Evolutionary conservation across 2,113 vertebrate species (phyloP).

Genomic region (Saccopteryx bilineata): DNA sequence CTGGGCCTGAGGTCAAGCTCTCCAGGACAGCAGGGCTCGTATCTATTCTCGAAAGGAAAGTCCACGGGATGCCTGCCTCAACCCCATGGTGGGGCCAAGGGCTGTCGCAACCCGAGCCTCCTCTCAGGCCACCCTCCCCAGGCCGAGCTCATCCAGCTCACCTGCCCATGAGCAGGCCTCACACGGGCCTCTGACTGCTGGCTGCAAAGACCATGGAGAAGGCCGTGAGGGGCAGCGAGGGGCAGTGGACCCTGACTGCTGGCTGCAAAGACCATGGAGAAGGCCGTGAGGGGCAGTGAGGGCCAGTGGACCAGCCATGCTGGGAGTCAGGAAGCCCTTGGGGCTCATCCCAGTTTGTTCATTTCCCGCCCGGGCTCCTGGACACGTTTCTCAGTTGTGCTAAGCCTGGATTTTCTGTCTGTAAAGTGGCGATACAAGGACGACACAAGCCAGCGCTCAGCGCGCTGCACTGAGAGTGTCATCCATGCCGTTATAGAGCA

Average conservation of each 20-base stretch:
- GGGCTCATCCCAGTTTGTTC: neutral
- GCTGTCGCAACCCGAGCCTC: neutral
- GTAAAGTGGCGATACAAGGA: neutral
- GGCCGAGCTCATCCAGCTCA: neutral
- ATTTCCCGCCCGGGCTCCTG: neutral
- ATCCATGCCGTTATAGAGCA: neutral
- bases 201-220: neutral
- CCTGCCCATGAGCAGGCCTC: neutral
- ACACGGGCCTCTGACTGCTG: neutral
- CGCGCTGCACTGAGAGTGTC: accelerated
- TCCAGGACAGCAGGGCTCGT: neutral
- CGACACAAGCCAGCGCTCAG: neutral
- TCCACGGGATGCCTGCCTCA: neutral
- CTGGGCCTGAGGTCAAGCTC: neutral
- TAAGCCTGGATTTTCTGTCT: neutral
- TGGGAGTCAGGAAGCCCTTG: neutral
- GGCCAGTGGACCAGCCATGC: accelerated
- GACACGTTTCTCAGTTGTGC: neutral
- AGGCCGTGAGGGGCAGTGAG: accelerated
- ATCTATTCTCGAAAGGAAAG: neutral
- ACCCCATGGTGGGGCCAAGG: neutral
- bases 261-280: accelerated
- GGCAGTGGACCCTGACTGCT: neutral
- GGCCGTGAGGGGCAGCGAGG: accelerated
- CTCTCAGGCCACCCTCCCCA: neutral